Conservation (phyloP, 2,113 vertebrate genomes). For the Eidolon helvum region DNA sequence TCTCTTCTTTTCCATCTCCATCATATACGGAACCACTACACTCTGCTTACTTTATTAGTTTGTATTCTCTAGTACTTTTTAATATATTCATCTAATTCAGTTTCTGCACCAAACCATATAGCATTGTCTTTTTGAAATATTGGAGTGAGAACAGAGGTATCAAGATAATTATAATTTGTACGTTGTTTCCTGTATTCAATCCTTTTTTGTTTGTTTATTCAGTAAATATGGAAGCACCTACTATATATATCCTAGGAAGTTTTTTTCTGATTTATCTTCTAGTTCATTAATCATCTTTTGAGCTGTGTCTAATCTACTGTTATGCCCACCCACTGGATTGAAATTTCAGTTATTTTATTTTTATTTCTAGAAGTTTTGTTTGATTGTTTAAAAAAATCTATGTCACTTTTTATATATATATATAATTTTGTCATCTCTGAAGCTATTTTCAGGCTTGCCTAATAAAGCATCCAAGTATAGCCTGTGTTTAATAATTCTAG, state of each 20-base stretch:
- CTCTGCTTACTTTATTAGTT: background rate
- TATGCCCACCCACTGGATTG: background rate
- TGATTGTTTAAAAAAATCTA: background rate
- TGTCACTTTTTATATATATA: background rate
- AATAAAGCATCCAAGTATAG: background rate
- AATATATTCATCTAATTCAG: background rate
- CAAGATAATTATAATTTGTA: background rate
- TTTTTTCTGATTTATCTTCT: background rate
- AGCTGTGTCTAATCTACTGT: background rate
- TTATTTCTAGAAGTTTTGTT: slow-evolving; percentile 19
- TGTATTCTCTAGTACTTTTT: background rate
- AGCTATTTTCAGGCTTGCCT: background rate
- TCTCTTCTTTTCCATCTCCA: background rate
- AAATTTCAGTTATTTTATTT: slow-evolving; percentile 12
- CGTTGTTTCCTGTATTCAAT: background rate
- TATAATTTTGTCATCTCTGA: background rate
- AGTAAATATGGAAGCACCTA: background rate
- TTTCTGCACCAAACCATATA: background rate
- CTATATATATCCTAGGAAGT: background rate
- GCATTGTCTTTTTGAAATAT: background rate
- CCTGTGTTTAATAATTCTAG: background rate
- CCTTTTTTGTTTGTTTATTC: background rate
- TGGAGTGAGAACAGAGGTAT: background rate
- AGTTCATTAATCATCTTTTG: background rate
- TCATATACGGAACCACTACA: background rate